Evolutionary conservation across 1,140 invertebrate genomes (phyloP), one percentile per base, ranked within the genome.

Genomic region (Drosophila setifemur): DNA sequence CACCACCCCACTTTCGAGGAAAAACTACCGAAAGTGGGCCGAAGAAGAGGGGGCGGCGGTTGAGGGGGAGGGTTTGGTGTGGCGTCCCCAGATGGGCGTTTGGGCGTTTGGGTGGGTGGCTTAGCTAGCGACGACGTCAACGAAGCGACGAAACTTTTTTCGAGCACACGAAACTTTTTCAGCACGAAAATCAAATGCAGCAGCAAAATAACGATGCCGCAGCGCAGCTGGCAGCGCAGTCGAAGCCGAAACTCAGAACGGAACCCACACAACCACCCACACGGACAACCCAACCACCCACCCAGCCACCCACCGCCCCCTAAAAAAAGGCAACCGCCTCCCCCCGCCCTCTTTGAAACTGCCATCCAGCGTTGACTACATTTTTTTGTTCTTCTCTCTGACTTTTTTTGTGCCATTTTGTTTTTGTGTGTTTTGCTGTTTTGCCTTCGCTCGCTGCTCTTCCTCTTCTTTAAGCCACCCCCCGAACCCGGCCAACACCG

Each of bases 81-180:
- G 21, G 21, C 5, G 2, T 23, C 21, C 21, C 2, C 21, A 3
- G 21, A 2, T 37, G 33, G 33, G 33, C 16, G 33, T 4, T 1
- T 16, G 14, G 6, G 33, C 2, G 14, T 4, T 6, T 11, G 31
- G 14, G 2, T 28, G 49, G 48, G 33, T 50, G 52, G 39, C 53
- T 61, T 66, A 68, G 70, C 58, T 61, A 54, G 54, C 78, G 73
- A 83, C 79, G 81, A 86, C 68, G 81, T 86, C 81, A 75, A 86
- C 75, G 82, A 86, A 85, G 81, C 81, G 81, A 85, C 81, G 81
- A 86, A 86, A 86, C 81, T 86, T 89, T 89, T 89, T 89, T 89
- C 71, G 88, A 89, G 79, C 87, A 89, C 88, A 89, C 88, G 88
- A 89, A 89, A 89, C 88, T 89, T 89, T 89, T 89, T 89, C 81